Evolutionary conservation across 2,888 invertebrate species (phyloP), one percentile per base, ranked within the genome.

Genomic region (Beris chalybata): DNA sequence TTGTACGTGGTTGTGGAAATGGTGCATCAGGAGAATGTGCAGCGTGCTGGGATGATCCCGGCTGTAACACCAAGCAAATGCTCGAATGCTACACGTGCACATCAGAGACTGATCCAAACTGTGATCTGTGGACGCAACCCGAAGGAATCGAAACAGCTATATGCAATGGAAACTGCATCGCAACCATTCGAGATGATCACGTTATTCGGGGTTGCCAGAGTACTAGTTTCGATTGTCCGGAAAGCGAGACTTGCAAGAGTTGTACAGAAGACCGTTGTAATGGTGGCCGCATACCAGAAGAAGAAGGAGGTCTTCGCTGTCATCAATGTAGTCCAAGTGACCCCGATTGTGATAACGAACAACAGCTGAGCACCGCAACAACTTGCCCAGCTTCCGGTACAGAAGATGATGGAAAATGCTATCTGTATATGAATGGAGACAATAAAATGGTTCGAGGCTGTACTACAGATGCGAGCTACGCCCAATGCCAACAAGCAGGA

Each of bases 241-340:
- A 11, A 1, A 52, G 54, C 22, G 58, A 59, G 6, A 45, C 55
- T 1, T 77, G 78, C 15, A 68, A 61, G 6, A 48, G 61, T n/a
- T 78, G 78, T 44, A 59, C 71, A 4, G 74, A 74, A n/a, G 74
- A 68, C 56, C 72, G 76, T 29, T 78, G 78, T 71, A 78, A 78
- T 32, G 71, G 67, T 5, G 77, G 74, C 4, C 65, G 74, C 0
- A 76, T 71, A 67, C 77, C 78, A 0, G 67, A 71, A n/a, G 31
- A 73, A 30, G 72, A 78, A 9, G 7, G 32, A 4, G 7, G 5
- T 7, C 55, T 77, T 3, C 73, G 72, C 61, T 78, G 78, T 30
- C 73, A 77, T 69, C 75, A 78, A 57, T 78, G 78, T 29, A 38
- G 13, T n/a, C 6, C 12, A 43, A 61, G 0, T 38, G 66, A 64